Conservation (phyloP, 1,140 invertebrate genomes). For the Drosophila ficusphila region DNA sequence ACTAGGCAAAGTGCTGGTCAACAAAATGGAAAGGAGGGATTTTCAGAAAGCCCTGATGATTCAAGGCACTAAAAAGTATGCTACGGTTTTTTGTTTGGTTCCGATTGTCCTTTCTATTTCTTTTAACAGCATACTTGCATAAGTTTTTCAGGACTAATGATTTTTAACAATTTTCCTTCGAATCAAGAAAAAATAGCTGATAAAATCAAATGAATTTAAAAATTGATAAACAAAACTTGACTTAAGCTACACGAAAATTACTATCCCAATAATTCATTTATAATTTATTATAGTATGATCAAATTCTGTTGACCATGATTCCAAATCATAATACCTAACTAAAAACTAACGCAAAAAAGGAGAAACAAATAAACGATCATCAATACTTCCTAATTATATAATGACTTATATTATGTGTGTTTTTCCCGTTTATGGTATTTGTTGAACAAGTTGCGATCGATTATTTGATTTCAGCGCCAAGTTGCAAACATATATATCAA, state of each 20-base stretch:
- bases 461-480: constrained; percentile 84
- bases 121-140: background rate
- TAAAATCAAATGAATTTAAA: too few relatives aligned
- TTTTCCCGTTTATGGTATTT: constrained; percentile 47
- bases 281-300: background rate
- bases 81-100: too few relatives aligned
- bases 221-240: background rate
- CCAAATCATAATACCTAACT: constrained; percentile 26
- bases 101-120: too few relatives aligned
- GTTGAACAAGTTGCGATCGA: constrained; percentile 45
- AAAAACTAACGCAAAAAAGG: constrained; percentile 18
- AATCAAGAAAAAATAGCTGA: background rate
- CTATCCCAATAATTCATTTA: background rate
- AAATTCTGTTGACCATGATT: constrained; percentile 15
- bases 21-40: background rate
- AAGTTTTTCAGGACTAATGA: background rate
- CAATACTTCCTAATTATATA: constrained; percentile 23
- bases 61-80: background rate
- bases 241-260: background rate
- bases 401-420: constrained; percentile 52
- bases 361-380: constrained; percentile 22
- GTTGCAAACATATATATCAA: constrained; percentile 64
- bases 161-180: background rate
- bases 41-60: background rate
- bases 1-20: constrained; percentile 15